Evolutionary conservation across 1,140 invertebrate genomes (phyloP).

Genomic region (Anthonomus grandis): DNA sequence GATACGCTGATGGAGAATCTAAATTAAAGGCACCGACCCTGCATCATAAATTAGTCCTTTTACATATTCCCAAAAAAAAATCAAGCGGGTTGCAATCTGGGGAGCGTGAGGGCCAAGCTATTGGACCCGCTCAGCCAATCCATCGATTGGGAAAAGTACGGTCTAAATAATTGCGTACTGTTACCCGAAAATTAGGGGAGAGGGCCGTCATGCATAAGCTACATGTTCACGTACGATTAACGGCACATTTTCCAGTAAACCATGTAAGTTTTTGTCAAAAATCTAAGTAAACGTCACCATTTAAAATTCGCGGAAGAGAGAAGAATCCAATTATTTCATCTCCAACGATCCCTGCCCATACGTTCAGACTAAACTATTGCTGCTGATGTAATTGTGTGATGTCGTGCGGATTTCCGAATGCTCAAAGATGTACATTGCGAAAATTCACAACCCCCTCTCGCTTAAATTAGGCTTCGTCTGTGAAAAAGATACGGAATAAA

Average conservation of each 20-base stretch:
- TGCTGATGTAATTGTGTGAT: no score
- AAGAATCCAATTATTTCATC: no score
- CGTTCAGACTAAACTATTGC: no score
- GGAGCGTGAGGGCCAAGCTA: background rate
- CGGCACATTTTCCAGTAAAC: background rate
- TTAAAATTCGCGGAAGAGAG: background rate
- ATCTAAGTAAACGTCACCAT: background rate
- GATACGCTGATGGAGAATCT: background rate
- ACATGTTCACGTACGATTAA: background rate
- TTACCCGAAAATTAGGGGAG: background rate
- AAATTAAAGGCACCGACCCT: background rate
- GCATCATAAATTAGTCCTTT: background rate
- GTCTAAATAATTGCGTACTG: background rate
- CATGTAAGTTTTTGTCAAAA: background rate
- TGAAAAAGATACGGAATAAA: no score
- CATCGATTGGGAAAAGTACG: background rate
- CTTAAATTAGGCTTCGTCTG: no score
- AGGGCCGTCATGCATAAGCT: background rate
- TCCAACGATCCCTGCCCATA: no score
- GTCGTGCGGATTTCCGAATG: no score
- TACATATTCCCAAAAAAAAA: background rate
- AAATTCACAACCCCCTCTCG: no score
- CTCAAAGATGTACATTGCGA: no score
- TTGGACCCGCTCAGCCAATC: background rate
- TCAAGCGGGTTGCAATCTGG: background rate